Evolutionary conservation across 2,797 vertebrate genomes (phyloP).

Genomic region (Peromyscus eremicus): DNA sequence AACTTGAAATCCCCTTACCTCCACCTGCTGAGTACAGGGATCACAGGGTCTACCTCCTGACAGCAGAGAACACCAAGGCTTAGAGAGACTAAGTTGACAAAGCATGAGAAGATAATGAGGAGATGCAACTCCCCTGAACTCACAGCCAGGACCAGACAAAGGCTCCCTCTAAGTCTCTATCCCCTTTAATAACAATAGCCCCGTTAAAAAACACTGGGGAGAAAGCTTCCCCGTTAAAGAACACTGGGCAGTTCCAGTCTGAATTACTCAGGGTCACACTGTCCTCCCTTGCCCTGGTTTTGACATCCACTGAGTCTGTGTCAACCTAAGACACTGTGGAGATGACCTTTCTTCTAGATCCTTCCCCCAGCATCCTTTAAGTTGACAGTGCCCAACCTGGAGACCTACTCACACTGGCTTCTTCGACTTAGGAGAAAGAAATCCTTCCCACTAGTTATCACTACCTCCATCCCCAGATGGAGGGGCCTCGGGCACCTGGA

Average conservation of each 20-base stretch:
- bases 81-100: not conserved
- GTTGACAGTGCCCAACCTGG: not conserved
- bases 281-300: slow-evolving; percentile 18
- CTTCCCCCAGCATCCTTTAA: not conserved
- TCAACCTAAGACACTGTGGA: not conserved
- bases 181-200: too few species aligned
- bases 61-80: not conserved
- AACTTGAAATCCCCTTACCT: not conserved
- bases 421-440: slow-evolving; percentile 41
- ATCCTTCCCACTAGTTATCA: not conserved
- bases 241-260: slow-evolving; percentile 11
- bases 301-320: slow-evolving; percentile 16
- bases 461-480: not conserved
- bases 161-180: slow-evolving; percentile 21
- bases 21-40: not conserved
- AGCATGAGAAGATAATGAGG: not conserved
- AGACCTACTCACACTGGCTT: slow-evolving; percentile 1
- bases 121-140: not conserved
- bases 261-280: slow-evolving; percentile 41
- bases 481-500: not conserved
- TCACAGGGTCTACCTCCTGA: not conserved
- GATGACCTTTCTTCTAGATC: slow-evolving; percentile 29
- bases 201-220: slow-evolving; percentile 65
- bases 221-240: slow-evolving; percentile 63
- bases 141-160: not conserved